A percentile compares a stretch with the other conserved stretches of the same genome.
Evolutionary conservation across 2,888 invertebrate genomes (phyloP).

Genomic region (Amiota mariae): DNA sequence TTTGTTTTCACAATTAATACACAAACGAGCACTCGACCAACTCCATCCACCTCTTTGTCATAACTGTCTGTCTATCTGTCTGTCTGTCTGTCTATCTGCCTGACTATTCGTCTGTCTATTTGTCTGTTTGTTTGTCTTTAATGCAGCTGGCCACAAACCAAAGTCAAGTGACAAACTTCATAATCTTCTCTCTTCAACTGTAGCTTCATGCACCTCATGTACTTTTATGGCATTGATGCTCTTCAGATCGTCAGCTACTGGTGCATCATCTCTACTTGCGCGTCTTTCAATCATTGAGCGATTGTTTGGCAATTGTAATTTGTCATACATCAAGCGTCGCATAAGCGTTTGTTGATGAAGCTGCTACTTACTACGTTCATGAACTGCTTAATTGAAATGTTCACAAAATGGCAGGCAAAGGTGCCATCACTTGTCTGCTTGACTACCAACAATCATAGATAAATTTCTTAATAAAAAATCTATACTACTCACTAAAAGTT

Average conservation of each 20-base stretch:
- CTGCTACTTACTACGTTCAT: constrained; percentile 1
- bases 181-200: too few relatives aligned
- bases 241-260: background rate
- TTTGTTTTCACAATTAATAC: constrained; percentile 23
- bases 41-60: background rate
- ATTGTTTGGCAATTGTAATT: too few relatives aligned
- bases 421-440: too few relatives aligned
- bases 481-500: background rate
- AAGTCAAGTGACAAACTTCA: background rate
- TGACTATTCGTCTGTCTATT: background rate
- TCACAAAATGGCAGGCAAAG: background rate
- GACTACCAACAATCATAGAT: background rate
- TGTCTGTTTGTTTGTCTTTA: background rate
- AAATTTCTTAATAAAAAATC: background rate
- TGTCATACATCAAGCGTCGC: too few relatives aligned
- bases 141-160: constrained; percentile 5
- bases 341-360: too few relatives aligned
- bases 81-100: background rate
- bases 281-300: constrained; percentile 31
- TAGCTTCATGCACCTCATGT: background rate
- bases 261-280: constrained; percentile 1
- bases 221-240: constrained; percentile 3
- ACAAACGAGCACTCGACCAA: background rate
- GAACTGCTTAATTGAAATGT: constrained; percentile 35
- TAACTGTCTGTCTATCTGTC: background rate